A percentile compares a stretch with the other conserved stretches of the same genome.
These are phyloP conservation scores for Abrostola triplasia DNA, from an alignment of 2,888 invertebrate species.

Conservation along the genomic window DNA sequence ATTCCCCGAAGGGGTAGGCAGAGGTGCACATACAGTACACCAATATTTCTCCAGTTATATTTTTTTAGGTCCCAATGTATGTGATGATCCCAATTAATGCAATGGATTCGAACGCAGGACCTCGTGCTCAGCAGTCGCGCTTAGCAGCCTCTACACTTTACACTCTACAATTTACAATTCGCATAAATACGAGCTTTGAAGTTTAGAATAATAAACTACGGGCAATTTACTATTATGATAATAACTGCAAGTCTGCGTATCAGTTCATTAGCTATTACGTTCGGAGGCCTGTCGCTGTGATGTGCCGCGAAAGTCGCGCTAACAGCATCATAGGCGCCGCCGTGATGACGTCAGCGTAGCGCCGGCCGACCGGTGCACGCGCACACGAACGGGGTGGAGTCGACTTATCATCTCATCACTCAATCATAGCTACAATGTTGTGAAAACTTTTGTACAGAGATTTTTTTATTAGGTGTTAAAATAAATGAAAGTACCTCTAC, in stretches of 20 bases:
- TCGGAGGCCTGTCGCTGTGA: slow-evolving; percentile 61
- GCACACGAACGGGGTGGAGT: slow-evolving; percentile 13
- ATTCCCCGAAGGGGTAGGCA: no score
- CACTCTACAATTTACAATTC: neutral
- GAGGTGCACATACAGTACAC: no score
- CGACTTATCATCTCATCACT: no score
- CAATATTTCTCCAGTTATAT: no score
- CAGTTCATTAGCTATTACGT: slow-evolving; percentile 47
- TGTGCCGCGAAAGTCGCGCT: slow-evolving; percentile 63
- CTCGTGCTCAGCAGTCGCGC: no score
- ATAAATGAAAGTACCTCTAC: neutral
- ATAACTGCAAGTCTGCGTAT: slow-evolving; percentile 23
- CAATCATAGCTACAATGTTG: no score
- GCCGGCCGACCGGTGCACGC: slow-evolving; percentile 29
- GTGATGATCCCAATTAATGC: no score
- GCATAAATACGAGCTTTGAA: neutral
- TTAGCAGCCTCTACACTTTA: no score
- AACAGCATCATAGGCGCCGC: slow-evolving; percentile 68
- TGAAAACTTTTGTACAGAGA: no score
- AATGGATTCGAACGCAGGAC: no score
- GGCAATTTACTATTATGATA: slow-evolving; percentile 15
- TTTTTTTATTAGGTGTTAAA: neutral
- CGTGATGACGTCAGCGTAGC: slow-evolving; percentile 59
- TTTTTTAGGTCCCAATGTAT: no score
- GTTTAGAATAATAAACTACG: slow-evolving; percentile 5